phyloP scores from a whole-genome alignment of 2,113 vertebrate genomes.

The Neomonachus schauinslandi region DNA sequence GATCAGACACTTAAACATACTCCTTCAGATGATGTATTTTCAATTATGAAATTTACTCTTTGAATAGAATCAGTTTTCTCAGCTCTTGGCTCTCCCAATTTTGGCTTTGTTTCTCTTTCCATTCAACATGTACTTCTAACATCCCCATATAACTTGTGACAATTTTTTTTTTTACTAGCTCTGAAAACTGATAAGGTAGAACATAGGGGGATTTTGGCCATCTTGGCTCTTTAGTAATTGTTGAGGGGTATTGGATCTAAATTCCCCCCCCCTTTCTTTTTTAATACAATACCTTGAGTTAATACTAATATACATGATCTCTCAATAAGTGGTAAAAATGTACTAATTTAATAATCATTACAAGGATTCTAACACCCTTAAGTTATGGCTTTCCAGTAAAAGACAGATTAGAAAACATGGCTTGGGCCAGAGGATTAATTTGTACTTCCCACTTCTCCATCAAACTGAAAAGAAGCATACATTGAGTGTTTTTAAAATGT shows the following conservation, averaged over 20 bases:
- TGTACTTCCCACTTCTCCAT: background rate
- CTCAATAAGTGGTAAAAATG: background rate
- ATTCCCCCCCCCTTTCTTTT: too few species aligned
- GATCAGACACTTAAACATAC: background rate
- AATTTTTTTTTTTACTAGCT: background rate
- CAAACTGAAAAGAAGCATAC: background rate
- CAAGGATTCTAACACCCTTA: background rate
- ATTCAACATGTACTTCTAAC: background rate
- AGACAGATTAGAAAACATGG: background rate
- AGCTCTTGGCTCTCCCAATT: background rate
- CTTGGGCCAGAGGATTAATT: background rate
- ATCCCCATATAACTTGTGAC: background rate
- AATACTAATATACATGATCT: background rate
- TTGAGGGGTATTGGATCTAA: background rate
- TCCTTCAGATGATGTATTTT: background rate
- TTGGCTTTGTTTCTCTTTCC: background rate
- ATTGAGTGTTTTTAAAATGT: background rate
- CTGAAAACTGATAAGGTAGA: background rate
- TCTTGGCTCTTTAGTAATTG: background rate
- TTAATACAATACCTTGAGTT: background rate
- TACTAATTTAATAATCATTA: background rate
- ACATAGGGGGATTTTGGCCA: background rate
- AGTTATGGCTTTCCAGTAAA: background rate
- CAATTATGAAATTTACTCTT: background rate
- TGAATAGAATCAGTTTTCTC: background rate